Conservation (phyloP, 1,140 invertebrate genomes). For the Caenorhabditis brenneri region DNA sequence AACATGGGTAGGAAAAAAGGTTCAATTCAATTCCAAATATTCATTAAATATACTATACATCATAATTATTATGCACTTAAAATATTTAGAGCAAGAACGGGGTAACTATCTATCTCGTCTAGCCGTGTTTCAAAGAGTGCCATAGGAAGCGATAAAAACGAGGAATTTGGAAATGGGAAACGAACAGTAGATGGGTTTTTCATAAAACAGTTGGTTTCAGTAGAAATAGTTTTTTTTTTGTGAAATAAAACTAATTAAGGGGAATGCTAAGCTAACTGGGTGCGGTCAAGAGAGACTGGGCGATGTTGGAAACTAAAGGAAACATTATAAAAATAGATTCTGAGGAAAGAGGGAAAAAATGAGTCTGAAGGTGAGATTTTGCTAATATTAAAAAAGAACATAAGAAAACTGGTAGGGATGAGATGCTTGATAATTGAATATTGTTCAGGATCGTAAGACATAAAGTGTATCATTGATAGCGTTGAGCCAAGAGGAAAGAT, state of each 20-base stretch:
- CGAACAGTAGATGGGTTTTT: neutral
- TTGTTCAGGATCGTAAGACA: neutral
- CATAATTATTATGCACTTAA: slow-evolving; percentile 5
- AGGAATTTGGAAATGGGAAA: neutral
- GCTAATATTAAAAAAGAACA: slow-evolving; percentile 8
- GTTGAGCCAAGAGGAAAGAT: slow-evolving; percentile 5
- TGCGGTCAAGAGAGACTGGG: neutral
- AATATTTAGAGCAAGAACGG: neutral
- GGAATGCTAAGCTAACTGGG: too few species aligned
- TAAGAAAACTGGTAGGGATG: neutral
- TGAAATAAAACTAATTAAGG: too few species aligned
- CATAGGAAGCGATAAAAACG: neutral
- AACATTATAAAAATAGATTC: neutral
- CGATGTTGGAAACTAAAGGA: neutral
- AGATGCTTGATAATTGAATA: neutral
- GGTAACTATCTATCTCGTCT: too few species aligned
- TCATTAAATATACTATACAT: slow-evolving; percentile 13
- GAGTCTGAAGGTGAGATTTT: slow-evolving; percentile 7
- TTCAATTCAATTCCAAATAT: neutral
- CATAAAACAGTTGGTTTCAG: too few species aligned
- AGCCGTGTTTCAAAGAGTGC: neutral
- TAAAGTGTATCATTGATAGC: slow-evolving; percentile 15
- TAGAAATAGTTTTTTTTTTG: too few species aligned
- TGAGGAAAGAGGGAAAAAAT: neutral
- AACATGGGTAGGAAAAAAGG: too few species aligned